A percentile compares a stretch with the other conserved stretches of the same genome.
These are phyloP conservation scores for Sebastes schlegelii DNA, from an alignment of 2,113 vertebrate species.

Conservation along the genomic window DNA sequence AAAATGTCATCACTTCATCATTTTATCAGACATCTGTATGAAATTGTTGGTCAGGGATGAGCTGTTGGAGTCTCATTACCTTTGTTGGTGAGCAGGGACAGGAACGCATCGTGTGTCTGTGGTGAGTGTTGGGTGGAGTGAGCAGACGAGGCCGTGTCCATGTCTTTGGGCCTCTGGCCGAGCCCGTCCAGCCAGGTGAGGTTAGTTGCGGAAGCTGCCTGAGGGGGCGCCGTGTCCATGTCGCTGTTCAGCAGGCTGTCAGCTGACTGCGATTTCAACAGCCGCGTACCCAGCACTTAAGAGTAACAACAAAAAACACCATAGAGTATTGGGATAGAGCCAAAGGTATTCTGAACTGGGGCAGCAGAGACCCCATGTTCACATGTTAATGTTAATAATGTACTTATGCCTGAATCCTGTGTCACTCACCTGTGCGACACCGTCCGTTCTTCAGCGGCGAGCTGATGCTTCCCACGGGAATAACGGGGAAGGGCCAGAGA, in stretches of 20 bases:
- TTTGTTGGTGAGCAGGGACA: slow-evolving; percentile 95
- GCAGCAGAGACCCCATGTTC: background rate
- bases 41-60: background rate
- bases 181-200: slow-evolving; percentile 91
- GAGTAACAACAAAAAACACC: background rate
- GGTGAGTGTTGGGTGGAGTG: slow-evolving; percentile 84
- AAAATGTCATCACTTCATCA: too few relatives aligned
- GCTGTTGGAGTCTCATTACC: slow-evolving; percentile 75
- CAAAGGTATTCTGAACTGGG: background rate
- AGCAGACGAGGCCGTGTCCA: slow-evolving; percentile 87
- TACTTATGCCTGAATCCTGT: background rate
- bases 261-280: slow-evolving; percentile 92
- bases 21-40: too few relatives aligned
- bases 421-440: slow-evolving; percentile 88
- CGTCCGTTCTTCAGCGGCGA: slow-evolving; percentile 96
- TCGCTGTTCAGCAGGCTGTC: slow-evolving; percentile 91
- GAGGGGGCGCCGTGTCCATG: slow-evolving; percentile 85
- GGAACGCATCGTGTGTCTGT: slow-evolving; percentile 94
- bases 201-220: slow-evolving; percentile 76
- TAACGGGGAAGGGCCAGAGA: slow-evolving; percentile 96
- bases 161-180: slow-evolving; percentile 85
- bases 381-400: background rate
- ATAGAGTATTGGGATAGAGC: background rate
- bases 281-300: slow-evolving; percentile 87
- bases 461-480: slow-evolving; percentile 88